phyloP scores from a whole-genome alignment of 1,140 invertebrate genomes.

The Holcopasites calliopsidis region DNA sequence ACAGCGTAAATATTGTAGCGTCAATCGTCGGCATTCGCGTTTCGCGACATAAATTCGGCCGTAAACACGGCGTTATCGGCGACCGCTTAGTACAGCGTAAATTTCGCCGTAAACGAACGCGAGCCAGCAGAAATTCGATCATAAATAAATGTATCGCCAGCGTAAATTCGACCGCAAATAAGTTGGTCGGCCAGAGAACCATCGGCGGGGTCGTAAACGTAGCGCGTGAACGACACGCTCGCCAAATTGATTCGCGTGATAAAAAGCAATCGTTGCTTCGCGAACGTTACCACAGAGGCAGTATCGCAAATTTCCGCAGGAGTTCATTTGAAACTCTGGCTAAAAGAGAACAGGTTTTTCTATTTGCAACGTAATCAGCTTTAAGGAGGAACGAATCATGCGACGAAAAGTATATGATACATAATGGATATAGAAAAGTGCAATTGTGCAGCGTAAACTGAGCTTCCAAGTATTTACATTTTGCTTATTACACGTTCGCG shows the following conservation, averaged over 20 bases:
- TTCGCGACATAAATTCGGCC: constrained; percentile 4
- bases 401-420: no score
- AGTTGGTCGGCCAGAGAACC: not conserved
- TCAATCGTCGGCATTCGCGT: constrained; percentile 8
- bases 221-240: not conserved
- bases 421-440: no score
- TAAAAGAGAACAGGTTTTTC: no score
- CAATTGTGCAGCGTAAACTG: not conserved
- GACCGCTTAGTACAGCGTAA: constrained; percentile 17
- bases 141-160: not conserved
- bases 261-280: not conserved
- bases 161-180: constrained; percentile 11
- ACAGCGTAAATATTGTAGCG: constrained; percentile 27
- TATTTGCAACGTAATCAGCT: not conserved
- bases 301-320: not conserved
- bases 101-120: not conserved
- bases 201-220: not conserved
- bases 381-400: no score
- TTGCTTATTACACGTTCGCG: constrained; percentile 12
- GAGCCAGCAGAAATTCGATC: not conserved
- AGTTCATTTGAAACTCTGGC: no score
- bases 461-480: constrained; percentile 15
- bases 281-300: not conserved
- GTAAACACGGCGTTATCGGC: constrained; percentile 28
- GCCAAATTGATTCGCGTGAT: not conserved